Conservation (phyloP, 1,140 invertebrate genomes). For the Chrysomallon squamiferum region DNA sequence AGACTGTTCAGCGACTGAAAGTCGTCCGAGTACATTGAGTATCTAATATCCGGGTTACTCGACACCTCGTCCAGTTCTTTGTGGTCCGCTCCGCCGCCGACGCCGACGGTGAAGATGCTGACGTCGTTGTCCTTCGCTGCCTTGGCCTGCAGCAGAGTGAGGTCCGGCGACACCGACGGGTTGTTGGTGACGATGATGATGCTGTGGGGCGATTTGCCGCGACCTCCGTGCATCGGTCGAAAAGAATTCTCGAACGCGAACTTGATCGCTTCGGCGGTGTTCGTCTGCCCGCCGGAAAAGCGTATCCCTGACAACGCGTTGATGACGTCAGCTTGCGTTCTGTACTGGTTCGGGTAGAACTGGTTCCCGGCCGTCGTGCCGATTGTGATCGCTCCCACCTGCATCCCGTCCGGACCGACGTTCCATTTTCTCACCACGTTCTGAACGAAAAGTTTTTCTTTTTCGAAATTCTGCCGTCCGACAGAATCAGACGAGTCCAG, state of each 20-base stretch:
- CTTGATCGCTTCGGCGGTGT: constrained; percentile 41
- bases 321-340: constrained; percentile 24
- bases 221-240: constrained; percentile 39
- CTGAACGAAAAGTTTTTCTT: constrained; percentile 49
- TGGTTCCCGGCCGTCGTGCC: constrained; percentile 35
- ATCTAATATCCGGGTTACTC: constrained; percentile 38
- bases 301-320: constrained; percentile 33
- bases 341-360: constrained; percentile 46
- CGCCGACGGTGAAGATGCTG: constrained; percentile 44
- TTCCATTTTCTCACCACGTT: constrained; percentile 40
- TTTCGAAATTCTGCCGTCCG: constrained; percentile 45
- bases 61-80: constrained; percentile 37
- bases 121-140: constrained; percentile 40
- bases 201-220: constrained; percentile 36
- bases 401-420: constrained; percentile 33
- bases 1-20: constrained; percentile 38
- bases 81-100: constrained; percentile 39
- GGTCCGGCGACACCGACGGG: constrained; percentile 31
- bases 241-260: constrained; percentile 40
- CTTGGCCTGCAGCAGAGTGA: constrained; percentile 41
- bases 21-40: constrained; percentile 39
- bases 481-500: constrained; percentile 55
- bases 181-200: constrained; percentile 44
- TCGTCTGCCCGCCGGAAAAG: constrained; percentile 32
- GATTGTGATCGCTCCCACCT: constrained; percentile 45